These are phyloP conservation scores for Trachelus troglodyta DNA, from an alignment of 2,888 invertebrate genomes.

Conservation along the genomic window DNA sequence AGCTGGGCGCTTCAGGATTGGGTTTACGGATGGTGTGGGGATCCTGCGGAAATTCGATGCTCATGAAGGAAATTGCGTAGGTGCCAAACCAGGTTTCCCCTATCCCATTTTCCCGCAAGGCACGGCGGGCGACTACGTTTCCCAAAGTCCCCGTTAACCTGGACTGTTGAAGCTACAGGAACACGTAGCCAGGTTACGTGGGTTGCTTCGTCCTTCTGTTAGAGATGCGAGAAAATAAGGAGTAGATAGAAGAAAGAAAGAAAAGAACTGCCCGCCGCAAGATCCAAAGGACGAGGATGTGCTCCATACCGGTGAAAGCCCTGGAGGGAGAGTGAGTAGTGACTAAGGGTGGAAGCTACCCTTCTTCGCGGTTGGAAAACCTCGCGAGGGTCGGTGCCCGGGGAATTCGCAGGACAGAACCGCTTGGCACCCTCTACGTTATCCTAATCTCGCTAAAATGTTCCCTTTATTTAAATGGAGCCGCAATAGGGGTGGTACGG, in stretches of 20 bases:
- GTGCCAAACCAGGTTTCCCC: slow-evolving; percentile 49
- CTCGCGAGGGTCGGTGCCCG: slow-evolving; percentile 1
- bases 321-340: not conserved
- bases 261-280: not conserved
- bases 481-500: slow-evolving; percentile 16
- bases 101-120: slow-evolving; percentile 20
- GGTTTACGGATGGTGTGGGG: slow-evolving; percentile 31
- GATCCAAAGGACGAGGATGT: too few species aligned
- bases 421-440: slow-evolving; percentile 24
- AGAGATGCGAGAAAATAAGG: not conserved
- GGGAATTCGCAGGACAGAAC: slow-evolving; percentile 19
- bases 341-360: too few species aligned
- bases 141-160: slow-evolving; percentile 2
- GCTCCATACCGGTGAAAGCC: too few species aligned
- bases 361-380: too few species aligned
- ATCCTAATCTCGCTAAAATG: slow-evolving; percentile 39
- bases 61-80: slow-evolving; percentile 56
- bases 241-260: not conserved
- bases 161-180: not conserved
- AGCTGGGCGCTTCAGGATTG: slow-evolving; percentile 34
- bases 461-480: slow-evolving; percentile 41
- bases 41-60: slow-evolving; percentile 53
- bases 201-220: not conserved
- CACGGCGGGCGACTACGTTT: not conserved
- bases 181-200: not conserved